These are phyloP conservation scores for Proterorhinus semilunaris DNA, from an alignment of 2,113 vertebrate species.

Conservation along the genomic window DNA sequence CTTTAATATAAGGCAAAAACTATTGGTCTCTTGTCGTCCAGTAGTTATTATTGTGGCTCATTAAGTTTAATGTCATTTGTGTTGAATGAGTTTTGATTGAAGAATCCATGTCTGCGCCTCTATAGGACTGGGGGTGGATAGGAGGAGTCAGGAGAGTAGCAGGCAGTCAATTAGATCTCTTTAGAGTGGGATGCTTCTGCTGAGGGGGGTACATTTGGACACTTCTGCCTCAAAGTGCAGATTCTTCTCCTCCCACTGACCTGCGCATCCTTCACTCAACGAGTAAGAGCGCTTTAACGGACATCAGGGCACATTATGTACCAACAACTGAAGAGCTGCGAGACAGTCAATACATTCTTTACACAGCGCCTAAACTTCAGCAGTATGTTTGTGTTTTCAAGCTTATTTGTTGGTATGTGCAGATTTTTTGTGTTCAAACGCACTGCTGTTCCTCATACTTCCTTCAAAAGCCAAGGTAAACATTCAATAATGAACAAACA, in stretches of 20 bases:
- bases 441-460: background rate
- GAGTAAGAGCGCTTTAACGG: conserved; percentile 50
- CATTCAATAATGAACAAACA: conserved; percentile 34
- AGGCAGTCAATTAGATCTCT: conserved; percentile 75
- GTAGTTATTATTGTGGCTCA: conserved; percentile 18
- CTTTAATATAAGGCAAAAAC: background rate
- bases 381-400: no score
- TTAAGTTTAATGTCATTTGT: conserved; percentile 73
- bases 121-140: conserved; percentile 61
- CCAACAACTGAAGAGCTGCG: conserved; percentile 35
- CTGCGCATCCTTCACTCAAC: conserved; percentile 55
- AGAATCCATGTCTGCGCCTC: conserved; percentile 69
- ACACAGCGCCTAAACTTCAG: background rate
- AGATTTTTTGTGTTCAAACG: background rate
- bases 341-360: conserved; percentile 17
- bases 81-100: conserved; percentile 67
- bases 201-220: conserved; percentile 76
- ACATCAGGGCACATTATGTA: conserved; percentile 44
- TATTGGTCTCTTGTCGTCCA: background rate
- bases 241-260: conserved; percentile 63
- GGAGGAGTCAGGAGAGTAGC: conserved; percentile 53
- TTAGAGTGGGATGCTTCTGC: conserved; percentile 69
- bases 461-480: conserved; percentile 19
- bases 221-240: conserved; percentile 72
- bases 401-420: background rate